phyloP scores from a whole-genome alignment of 2,888 invertebrate genomes.

The Pseudolycoriella hygida region DNA sequence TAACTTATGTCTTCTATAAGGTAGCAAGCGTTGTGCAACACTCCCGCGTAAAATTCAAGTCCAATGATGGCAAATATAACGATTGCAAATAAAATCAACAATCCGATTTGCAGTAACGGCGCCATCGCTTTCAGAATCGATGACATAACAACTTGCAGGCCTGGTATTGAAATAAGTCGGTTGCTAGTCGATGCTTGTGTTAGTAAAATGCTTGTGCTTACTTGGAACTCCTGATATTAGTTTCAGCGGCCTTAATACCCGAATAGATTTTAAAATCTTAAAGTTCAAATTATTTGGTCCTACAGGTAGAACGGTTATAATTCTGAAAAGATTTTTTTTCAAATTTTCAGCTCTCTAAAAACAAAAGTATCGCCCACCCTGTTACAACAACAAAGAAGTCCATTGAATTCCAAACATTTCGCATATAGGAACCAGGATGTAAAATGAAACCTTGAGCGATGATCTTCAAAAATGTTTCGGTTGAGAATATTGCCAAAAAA shows the following conservation, averaged over 20 bases:
- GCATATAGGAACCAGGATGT: too few relatives aligned
- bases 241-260: conserved; percentile 99
- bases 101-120: conserved; percentile 96
- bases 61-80: conserved; percentile 99
- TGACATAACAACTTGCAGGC: conserved; percentile 99
- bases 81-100: conserved; percentile 99
- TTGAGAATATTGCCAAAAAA: too few relatives aligned
- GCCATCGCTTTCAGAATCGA: conserved; percentile 99
- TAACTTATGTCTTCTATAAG: conserved; percentile 84
- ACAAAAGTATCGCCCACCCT: too few relatives aligned
- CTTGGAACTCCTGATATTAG: conserved; percentile 99
- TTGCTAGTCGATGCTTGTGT: not conserved
- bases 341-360: too few relatives aligned
- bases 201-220: conserved; percentile 47
- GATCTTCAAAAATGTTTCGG: too few relatives aligned
- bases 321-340: conserved; percentile 47
- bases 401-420: too few relatives aligned
- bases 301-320: conserved; percentile 85
- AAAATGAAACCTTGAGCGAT: too few relatives aligned
- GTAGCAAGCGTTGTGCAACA: conserved; percentile 97
- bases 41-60: conserved; percentile 99
- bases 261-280: conserved; percentile 98
- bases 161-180: conserved; percentile 35
- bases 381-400: too few relatives aligned
- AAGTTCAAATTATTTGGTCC: conserved; percentile 73